These are phyloP conservation scores for Crax fasciolata DNA, from an alignment of 2,797 vertebrate genomes.

Conservation along the genomic window DNA sequence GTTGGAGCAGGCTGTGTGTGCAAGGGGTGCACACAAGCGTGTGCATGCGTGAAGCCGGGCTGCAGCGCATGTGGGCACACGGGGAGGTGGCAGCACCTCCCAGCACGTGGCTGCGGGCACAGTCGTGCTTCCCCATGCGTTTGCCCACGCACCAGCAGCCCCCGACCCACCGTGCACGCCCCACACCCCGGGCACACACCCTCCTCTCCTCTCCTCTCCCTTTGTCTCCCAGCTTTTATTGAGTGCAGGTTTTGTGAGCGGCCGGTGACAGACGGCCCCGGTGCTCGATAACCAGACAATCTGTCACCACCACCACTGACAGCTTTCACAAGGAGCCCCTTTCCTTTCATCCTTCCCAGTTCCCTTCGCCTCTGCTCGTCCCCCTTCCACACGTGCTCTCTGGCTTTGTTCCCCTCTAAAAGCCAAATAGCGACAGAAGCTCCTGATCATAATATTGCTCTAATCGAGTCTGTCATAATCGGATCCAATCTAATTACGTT, in stretches of 20 bases:
- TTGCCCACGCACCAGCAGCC: not conserved
- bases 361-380: not conserved
- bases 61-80: fast-evolving
- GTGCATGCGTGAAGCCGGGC: not conserved
- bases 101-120: not conserved
- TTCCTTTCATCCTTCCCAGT: constrained; percentile 17
- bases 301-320: constrained; percentile 77
- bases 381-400: constrained; percentile 53
- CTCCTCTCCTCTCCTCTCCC: not conserved
- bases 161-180: not conserved
- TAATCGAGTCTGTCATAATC: constrained; percentile 78
- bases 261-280: constrained; percentile 79
- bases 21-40: fast-evolving
- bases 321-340: constrained; percentile 69
- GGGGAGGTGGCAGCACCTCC: not conserved
- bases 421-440: constrained; percentile 74
- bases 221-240: constrained; percentile 15
- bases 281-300: constrained; percentile 72
- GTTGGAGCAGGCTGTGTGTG: fast-evolving
- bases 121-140: fast-evolving
- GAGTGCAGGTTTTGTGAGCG: constrained; percentile 67
- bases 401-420: constrained; percentile 59
- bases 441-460: constrained; percentile 70
- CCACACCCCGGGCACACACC: not conserved
- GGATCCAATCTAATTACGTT: constrained; percentile 83